phyloP scores from a whole-genome alignment of 2,113 vertebrate species.

The Orcinus orca region DNA sequence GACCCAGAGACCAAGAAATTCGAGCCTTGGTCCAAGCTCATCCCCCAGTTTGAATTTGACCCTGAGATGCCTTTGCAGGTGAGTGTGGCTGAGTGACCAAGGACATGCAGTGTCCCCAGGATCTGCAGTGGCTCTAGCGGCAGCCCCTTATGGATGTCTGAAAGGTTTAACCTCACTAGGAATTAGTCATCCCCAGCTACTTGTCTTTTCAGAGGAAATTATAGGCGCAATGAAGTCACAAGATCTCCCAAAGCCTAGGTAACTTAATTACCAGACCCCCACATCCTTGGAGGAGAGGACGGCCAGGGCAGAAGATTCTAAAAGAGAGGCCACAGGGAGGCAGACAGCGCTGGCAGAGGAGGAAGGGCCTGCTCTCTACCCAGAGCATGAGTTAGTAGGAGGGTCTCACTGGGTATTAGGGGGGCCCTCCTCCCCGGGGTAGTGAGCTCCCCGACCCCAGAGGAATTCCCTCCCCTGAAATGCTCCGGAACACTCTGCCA shows the following conservation, averaged over 20 bases:
- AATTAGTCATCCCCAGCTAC: not conserved
- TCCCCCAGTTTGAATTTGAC: conserved; percentile 93
- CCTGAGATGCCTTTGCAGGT: conserved; percentile 94
- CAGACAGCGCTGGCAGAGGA: not conserved
- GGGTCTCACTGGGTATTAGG: not conserved
- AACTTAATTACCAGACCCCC: not conserved
- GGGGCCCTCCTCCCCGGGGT: not conserved
- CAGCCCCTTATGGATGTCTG: accelerated
- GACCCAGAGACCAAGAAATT: conserved; percentile 94
- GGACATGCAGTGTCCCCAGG: too few species aligned
- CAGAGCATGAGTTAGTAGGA: not conserved
- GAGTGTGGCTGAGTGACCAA: not conserved
- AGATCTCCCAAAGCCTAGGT: not conserved
- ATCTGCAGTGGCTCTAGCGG: not conserved
- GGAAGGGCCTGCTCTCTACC: not conserved
- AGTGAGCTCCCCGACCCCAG: accelerated
- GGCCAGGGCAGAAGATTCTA: not conserved
- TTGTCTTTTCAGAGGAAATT: not conserved
- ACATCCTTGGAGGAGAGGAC: not conserved
- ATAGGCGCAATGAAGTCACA: not conserved
- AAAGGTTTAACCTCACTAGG: not conserved
- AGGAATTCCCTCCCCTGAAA: not conserved
- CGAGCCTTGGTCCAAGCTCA: conserved; percentile 95
- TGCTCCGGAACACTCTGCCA: accelerated
- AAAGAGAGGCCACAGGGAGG: not conserved